Conservation (phyloP, 2,888 invertebrate species). For the Lordiphosa andalusiaca region DNA sequence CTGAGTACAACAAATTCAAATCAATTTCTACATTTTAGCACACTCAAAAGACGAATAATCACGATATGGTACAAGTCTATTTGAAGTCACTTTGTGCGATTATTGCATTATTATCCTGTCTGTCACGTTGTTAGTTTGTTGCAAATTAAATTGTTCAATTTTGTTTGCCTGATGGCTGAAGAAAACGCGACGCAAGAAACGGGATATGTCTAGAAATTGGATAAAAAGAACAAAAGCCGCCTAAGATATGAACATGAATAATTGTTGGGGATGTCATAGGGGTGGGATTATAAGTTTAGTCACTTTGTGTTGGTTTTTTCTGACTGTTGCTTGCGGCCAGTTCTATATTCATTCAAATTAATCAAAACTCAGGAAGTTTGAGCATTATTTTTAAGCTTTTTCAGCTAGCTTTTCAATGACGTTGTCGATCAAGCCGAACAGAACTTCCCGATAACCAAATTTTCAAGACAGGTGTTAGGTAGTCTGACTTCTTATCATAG, state of each 20-base stretch:
- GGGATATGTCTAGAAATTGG: too few relatives aligned
- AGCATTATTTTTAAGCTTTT: too few relatives aligned
- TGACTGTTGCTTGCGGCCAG: too few relatives aligned
- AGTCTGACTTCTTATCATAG: too few relatives aligned
- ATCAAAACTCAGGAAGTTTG: too few relatives aligned
- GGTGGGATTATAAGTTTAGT: too few relatives aligned
- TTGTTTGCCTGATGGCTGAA: conserved; percentile 30
- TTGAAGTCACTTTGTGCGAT: conserved; percentile 27
- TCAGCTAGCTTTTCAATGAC: too few relatives aligned
- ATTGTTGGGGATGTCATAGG: background rate
- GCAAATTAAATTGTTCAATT: conserved; percentile 73
- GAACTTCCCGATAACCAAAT: too few relatives aligned
- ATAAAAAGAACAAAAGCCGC: background rate
- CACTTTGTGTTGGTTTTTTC: too few relatives aligned
- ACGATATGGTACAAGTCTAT: conserved; percentile 31
- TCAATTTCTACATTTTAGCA: background rate
- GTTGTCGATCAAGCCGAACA: too few relatives aligned
- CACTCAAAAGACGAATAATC: conserved; percentile 9
- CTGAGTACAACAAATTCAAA: conserved; percentile 5
- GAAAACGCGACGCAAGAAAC: conserved; percentile 33
- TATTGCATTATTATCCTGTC: conserved; percentile 73
- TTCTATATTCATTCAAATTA: too few relatives aligned
- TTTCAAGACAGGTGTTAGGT: too few relatives aligned
- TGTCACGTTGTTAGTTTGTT: conserved; percentile 54
- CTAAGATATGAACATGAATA: background rate